Conservation (phyloP, 2,797 vertebrate genomes). For the Crenichthys baileyi region DNA sequence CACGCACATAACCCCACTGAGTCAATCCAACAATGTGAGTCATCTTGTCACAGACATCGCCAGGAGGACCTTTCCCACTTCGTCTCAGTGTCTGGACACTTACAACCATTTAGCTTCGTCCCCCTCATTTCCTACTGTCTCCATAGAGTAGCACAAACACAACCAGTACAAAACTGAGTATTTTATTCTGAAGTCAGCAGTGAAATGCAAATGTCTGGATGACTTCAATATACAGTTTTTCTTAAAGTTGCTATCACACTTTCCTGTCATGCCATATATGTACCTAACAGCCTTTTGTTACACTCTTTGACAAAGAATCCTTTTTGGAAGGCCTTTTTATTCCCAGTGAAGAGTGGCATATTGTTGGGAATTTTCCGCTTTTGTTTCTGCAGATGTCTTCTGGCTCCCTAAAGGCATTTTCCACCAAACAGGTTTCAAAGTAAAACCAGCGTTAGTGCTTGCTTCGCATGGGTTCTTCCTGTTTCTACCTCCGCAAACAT, state of each 20-base stretch:
- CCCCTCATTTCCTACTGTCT: slow-evolving; percentile 23
- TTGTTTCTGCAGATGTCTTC: not conserved
- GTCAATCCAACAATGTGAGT: slow-evolving; percentile 34
- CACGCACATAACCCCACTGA: slow-evolving; percentile 18
- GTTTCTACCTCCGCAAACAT: not conserved
- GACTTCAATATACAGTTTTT: too few species aligned
- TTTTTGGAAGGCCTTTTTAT: not conserved
- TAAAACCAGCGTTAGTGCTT: not conserved
- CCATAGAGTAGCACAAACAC: slow-evolving; percentile 12
- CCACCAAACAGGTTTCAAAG: not conserved
- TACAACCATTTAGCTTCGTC: slow-evolving; percentile 7
- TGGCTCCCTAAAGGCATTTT: not conserved
- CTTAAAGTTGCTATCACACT: not conserved
- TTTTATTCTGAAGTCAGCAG: not conserved
- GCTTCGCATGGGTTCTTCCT: not conserved
- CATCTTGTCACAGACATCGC: slow-evolving; percentile 51
- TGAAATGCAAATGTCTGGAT: not conserved
- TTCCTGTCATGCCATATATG: not conserved
- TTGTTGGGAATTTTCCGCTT: not conserved
- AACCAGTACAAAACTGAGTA: not conserved
- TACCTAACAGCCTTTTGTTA: not conserved
- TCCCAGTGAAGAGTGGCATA: not conserved
- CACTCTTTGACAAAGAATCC: not conserved
- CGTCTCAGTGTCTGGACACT: slow-evolving; percentile 36
- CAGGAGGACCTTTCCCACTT: slow-evolving; percentile 43